Conservation (phyloP, 2,888 invertebrate genomes). For the Criorhina ranunculi region DNA sequence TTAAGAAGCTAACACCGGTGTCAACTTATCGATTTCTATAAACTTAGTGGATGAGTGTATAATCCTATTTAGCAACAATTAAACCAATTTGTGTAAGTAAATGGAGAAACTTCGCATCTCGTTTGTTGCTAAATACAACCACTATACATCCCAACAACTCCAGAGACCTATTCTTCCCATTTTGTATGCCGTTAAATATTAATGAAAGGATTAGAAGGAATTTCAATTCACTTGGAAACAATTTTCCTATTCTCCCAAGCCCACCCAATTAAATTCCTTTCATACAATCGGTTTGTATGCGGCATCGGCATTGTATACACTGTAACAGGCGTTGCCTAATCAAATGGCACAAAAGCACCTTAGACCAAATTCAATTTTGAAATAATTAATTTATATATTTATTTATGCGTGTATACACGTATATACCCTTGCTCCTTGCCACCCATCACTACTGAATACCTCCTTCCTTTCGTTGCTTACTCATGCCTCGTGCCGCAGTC, state of each 20-base stretch:
- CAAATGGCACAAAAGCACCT: conserved; percentile 41
- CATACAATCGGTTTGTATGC: not conserved
- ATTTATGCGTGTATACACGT: conserved; percentile 18
- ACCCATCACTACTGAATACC: not conserved
- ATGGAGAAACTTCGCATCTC: conserved; percentile 3
- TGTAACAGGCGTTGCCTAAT: conserved; percentile 30
- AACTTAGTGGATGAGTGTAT: not conserved
- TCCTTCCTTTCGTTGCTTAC: not conserved
- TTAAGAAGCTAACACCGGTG: not conserved
- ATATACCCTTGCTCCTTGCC: conserved; percentile 1
- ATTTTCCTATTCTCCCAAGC: conserved; percentile 3
- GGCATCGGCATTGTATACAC: not conserved
- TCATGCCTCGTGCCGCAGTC: conserved; percentile 42
- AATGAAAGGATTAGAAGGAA: conserved; percentile 61
- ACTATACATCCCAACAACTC: too few species aligned
- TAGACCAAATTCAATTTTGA: conserved; percentile 66
- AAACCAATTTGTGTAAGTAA: conserved; percentile 6
- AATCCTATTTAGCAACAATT: not conserved
- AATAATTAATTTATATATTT: conserved; percentile 71
- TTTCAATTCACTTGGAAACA: conserved; percentile 46
- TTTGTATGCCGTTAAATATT: conserved; percentile 55
- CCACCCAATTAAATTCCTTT: conserved; percentile 44
- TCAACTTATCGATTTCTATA: too few species aligned
- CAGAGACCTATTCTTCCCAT: not conserved
- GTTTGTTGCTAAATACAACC: not conserved